Evolutionary conservation across 2,888 invertebrate genomes (phyloP).

Genomic region (Globia sparganii): DNA sequence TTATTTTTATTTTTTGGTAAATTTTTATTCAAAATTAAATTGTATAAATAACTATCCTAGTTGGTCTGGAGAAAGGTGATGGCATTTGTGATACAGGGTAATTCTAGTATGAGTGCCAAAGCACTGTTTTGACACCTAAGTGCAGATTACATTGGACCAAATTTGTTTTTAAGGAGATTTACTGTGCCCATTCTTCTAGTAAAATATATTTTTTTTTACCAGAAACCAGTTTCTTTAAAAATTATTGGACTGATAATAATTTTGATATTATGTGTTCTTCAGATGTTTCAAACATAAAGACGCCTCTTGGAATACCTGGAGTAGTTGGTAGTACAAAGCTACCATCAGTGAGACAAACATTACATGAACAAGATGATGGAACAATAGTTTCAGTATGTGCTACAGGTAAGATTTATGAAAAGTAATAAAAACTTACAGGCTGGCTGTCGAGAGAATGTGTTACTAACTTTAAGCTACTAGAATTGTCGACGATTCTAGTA

Average conservation of each 20-base stretch:
- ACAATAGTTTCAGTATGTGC: slow-evolving; percentile 96
- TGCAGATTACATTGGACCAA: background rate
- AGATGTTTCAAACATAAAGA: slow-evolving; percentile 93
- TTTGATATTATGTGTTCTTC: slow-evolving; percentile 67
- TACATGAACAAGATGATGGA: slow-evolving; percentile 98
- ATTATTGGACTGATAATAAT: background rate
- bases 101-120: background rate
- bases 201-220: background rate
- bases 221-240: too few relatives aligned
- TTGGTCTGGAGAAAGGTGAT: background rate
- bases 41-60: background rate
- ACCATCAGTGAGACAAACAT: slow-evolving; percentile 90
- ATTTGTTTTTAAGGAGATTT: background rate
- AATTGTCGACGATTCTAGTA: too few relatives aligned
- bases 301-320: slow-evolving; percentile 90
- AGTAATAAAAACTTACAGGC: background rate
- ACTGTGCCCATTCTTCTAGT: background rate
- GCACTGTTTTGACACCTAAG: background rate
- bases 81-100: background rate
- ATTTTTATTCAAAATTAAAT: background rate
- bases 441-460: too few relatives aligned
- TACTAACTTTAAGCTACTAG: too few relatives aligned
- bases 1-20: background rate
- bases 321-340: slow-evolving; percentile 85
- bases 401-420: slow-evolving; percentile 88